Base-by-base conservation (phyloP, 1,140 invertebrate species). In the Drosophila littoralis region DNA sequence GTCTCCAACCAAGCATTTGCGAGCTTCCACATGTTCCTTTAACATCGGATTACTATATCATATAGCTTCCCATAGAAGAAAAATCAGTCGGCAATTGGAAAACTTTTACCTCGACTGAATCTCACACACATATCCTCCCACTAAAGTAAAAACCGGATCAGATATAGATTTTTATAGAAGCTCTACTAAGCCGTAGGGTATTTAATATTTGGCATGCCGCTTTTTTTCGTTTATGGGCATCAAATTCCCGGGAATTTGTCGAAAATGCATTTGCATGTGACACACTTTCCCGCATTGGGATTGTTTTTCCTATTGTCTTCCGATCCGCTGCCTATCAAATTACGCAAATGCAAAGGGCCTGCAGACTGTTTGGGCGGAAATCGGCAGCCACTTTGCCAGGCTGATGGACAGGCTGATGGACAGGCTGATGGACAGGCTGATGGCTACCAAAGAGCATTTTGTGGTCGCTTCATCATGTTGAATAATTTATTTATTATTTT, bases 211-310 rank as follows among this genome's bases (percentile, higher is more conserved):
- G 22, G 22, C 22, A 4, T 28, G 17, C 4, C 4, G 4, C 4
- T 28, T 28, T 28, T 28, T 28, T 28, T 28, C 22, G 77, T 83
- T 84, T 85, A 85, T 81, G 81, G 81, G 79, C 79, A 86, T 88
- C 84, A 77, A 83, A 88, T 86, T 83, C 79, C 79, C 74, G 61
- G 48, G 58, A 67, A 64, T 63, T 81, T 45, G 28, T 71, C 33
- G 7, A 48, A 60, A 60, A 59, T 86, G 79, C 79, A 86, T 88
- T 86, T 88, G 83, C 83, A 86, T 88, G 72, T 86, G 83, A 86
- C 83, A 86, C 83, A 86, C 83, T 83, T 86, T 88, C 43, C 45
- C 45, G 55, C 13, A 54, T 51, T 55, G 42, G 59, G 63, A 70
- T 78, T 85, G 70, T 82, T 52, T 59, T 66, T 52, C 40, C 69